Conservation (phyloP, 2,888 invertebrate species). For the Drosophila rubida region DNA sequence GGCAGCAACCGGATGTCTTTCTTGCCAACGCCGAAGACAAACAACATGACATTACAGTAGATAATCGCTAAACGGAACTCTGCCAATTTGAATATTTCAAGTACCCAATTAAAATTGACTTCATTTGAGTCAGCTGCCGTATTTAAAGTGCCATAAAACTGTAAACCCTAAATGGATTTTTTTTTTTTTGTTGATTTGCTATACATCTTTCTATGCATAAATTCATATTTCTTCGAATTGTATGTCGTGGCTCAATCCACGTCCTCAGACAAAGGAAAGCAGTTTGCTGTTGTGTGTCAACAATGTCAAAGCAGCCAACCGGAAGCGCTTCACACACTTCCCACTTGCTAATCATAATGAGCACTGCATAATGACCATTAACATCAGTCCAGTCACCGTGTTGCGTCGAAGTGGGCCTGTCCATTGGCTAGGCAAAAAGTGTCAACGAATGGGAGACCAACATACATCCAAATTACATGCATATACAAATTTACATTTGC, state of each 20-base stretch:
- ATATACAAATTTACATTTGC: constrained; percentile 31
- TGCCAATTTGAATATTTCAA: constrained; percentile 11
- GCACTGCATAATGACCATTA: constrained; percentile 39
- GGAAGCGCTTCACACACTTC: constrained; percentile 57
- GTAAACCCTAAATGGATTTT: not conserved
- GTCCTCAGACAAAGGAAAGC: constrained; percentile 7
- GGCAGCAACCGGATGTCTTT: constrained; percentile 71
- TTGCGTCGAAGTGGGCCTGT: constrained; percentile 30
- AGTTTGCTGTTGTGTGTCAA: constrained; percentile 19
- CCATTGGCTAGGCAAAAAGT: constrained; percentile 67
- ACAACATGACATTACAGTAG: constrained; percentile 35
- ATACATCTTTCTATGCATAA: not conserved
- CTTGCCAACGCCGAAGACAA: constrained; percentile 26
- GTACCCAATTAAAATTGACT: not conserved
- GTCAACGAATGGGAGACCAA: constrained; percentile 59
- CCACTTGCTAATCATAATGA: constrained; percentile 41
- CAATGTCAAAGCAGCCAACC: constrained; percentile 53
- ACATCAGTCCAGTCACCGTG: constrained; percentile 2
- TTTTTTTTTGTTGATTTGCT: too few relatives aligned
- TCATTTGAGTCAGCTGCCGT: not conserved
- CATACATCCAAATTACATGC: not conserved
- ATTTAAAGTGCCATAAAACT: not conserved
- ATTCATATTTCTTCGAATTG: not conserved
- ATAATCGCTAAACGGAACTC: constrained; percentile 39
- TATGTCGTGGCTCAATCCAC: not conserved